phyloP scores from a whole-genome alignment of 2,797 vertebrate genomes.

The Poeciliopsis paucimaculata region DNA sequence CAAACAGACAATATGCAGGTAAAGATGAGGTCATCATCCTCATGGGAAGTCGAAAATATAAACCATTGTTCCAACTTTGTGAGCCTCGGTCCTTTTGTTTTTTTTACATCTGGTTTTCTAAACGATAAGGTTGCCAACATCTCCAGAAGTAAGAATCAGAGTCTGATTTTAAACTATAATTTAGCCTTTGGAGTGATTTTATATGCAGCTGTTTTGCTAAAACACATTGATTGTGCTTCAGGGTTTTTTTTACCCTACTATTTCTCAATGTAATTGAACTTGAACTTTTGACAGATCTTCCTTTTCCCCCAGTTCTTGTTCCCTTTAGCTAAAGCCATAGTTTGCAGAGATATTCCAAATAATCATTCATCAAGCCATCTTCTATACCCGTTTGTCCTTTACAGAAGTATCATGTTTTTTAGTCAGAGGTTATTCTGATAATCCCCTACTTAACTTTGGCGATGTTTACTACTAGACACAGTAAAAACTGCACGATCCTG shows the following conservation, averaged over 20 bases:
- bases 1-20: conserved; percentile 17
- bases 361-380: not conserved
- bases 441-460: not conserved
- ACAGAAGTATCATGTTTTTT: not conserved
- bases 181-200: not conserved
- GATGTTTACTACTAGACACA: not conserved
- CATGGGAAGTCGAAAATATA: not conserved
- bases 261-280: not conserved
- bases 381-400: not conserved
- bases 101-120: not conserved
- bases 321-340: not conserved
- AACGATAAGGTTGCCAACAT: not conserved
- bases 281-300: not conserved
- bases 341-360: not conserved
- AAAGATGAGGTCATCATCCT: conserved; percentile 47
- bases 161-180: not conserved
- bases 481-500: not conserved
- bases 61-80: not conserved
- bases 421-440: not conserved
- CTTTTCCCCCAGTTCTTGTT: not conserved
- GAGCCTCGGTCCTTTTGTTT: not conserved
- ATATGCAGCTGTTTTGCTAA: not conserved
- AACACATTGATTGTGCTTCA: not conserved
- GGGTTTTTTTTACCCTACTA: not conserved
- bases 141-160: not conserved